Evolutionary conservation across 2,797 vertebrate species (phyloP).

Genomic region (Sebastolobus alascanus): DNA sequence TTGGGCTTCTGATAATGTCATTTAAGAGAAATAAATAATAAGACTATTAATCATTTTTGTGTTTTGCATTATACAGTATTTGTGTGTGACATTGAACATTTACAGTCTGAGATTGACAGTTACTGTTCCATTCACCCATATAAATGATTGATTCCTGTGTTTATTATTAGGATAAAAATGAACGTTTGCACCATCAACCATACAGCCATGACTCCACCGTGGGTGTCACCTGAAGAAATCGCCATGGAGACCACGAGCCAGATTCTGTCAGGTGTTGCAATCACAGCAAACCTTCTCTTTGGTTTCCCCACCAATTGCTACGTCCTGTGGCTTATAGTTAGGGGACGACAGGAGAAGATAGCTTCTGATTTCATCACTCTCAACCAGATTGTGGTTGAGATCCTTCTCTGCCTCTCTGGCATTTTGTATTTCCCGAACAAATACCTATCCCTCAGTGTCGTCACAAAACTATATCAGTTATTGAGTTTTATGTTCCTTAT

Average conservation of each 20-base stretch:
- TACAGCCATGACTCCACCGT: not conserved
- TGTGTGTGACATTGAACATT: too few species aligned
- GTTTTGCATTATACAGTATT: not conserved
- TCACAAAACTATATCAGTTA: rapidly evolving
- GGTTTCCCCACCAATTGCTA: not conserved
- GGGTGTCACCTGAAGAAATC: not conserved
- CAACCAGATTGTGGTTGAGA: not conserved
- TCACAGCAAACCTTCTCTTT: not conserved
- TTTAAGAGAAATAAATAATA: not conserved
- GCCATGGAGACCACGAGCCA: rapidly evolving
- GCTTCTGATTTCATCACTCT: conserved; percentile 1
- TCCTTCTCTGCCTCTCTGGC: not conserved
- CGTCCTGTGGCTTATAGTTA: not conserved
- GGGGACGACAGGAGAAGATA: not conserved
- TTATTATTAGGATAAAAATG: not conserved
- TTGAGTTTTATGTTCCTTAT: not conserved
- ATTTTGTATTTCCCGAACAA: not conserved
- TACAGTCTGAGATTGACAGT: not conserved
- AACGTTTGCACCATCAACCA: not conserved
- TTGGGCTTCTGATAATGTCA: not conserved
- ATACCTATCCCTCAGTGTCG: not conserved
- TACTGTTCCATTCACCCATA: not conserved
- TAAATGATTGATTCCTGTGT: not conserved
- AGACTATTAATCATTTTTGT: not conserved
- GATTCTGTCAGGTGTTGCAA: not conserved